Evolutionary conservation across 2,797 vertebrate genomes (phyloP).

Genomic region (Parotocinclus haroldoi): DNA sequence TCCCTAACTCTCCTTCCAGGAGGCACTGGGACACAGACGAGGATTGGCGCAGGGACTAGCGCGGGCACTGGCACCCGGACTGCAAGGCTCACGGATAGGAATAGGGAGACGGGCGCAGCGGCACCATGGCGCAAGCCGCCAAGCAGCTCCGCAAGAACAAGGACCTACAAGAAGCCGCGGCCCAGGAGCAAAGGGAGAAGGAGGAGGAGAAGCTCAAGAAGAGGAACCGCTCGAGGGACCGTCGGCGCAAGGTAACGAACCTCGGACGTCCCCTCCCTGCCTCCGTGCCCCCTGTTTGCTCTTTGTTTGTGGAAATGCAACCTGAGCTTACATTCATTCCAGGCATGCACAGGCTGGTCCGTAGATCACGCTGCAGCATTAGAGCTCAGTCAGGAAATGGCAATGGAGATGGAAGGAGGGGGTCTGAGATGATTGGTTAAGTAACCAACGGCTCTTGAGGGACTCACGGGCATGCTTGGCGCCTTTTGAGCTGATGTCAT

Average conservation of each 20-base stretch:
- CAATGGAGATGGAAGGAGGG: slow-evolving; percentile 19
- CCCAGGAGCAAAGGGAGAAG: slow-evolving; percentile 92
- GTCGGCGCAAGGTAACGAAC: slow-evolving; percentile 89
- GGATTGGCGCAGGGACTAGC: slow-evolving; percentile 43
- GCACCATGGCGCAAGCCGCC: slow-evolving; percentile 95
- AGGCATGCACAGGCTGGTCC: slow-evolving; percentile 24
- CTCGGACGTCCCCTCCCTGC: background rate
- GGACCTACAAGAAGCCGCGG: slow-evolving; percentile 91
- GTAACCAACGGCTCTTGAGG: slow-evolving; percentile 30
- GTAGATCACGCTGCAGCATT: slow-evolving; percentile 28
- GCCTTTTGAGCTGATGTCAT: slow-evolving; percentile 22
- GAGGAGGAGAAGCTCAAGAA: slow-evolving; percentile 92
- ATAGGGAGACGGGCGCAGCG: slow-evolving; percentile 48
- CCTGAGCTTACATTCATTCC: slow-evolving; percentile 21
- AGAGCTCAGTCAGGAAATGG: slow-evolving; percentile 20
- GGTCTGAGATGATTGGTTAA: slow-evolving; percentile 43
- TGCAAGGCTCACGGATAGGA: slow-evolving; percentile 55
- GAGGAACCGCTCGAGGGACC: slow-evolving; percentile 91
- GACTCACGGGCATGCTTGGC: slow-evolving; percentile 22
- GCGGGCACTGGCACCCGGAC: slow-evolving; percentile 51
- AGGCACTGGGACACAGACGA: background rate
- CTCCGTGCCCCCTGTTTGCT: background rate
- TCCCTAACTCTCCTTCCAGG: slow-evolving; percentile 15
- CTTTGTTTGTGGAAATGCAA: background rate
- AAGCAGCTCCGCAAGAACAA: slow-evolving; percentile 98